Evolutionary conservation across 2,797 vertebrate species (phyloP).

Genomic region (Pempheris klunzingeri): DNA sequence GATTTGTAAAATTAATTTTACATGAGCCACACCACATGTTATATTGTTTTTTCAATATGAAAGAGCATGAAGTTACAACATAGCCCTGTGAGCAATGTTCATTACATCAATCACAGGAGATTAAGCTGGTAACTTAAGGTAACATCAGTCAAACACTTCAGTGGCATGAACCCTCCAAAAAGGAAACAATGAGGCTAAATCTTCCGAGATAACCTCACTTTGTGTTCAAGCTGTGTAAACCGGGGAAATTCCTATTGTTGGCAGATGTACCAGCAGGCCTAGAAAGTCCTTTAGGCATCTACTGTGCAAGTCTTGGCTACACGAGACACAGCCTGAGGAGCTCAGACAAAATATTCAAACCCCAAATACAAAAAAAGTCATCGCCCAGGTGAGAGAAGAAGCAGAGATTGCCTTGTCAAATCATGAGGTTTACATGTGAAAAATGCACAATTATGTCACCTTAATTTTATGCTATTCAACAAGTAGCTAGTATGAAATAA

Average conservation of each 20-base stretch:
- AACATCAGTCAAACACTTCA: slow-evolving; percentile 66
- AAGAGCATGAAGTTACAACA: slow-evolving; percentile 55
- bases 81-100: slow-evolving; percentile 55
- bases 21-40: slow-evolving; percentile 14
- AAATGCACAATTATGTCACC: slow-evolving; percentile 67
- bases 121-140: slow-evolving; percentile 62
- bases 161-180: slow-evolving; percentile 55
- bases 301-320: slow-evolving; percentile 81
- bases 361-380: slow-evolving; percentile 52
- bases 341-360: slow-evolving; percentile 78
- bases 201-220: slow-evolving; percentile 76
- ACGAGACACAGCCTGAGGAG: slow-evolving; percentile 80
- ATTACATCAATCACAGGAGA: slow-evolving; percentile 67
- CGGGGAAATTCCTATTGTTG: slow-evolving; percentile 90
- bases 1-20: slow-evolving; percentile 27
- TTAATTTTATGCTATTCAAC: slow-evolving; percentile 53
- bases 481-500: slow-evolving; percentile 72
- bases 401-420: slow-evolving; percentile 67
- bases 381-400: slow-evolving; percentile 55
- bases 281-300: slow-evolving; percentile 83
- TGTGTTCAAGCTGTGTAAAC: slow-evolving; percentile 83
- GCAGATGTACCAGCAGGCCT: slow-evolving; percentile 82
- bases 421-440: slow-evolving; percentile 20
- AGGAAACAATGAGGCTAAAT: slow-evolving; percentile 70
- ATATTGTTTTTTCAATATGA: slow-evolving; percentile 46